Percentiles rank a stretch among this genome's conserved stretches.
Conservation (phyloP, 2,888 invertebrate genomes). For the Elysia crispata region DNA sequence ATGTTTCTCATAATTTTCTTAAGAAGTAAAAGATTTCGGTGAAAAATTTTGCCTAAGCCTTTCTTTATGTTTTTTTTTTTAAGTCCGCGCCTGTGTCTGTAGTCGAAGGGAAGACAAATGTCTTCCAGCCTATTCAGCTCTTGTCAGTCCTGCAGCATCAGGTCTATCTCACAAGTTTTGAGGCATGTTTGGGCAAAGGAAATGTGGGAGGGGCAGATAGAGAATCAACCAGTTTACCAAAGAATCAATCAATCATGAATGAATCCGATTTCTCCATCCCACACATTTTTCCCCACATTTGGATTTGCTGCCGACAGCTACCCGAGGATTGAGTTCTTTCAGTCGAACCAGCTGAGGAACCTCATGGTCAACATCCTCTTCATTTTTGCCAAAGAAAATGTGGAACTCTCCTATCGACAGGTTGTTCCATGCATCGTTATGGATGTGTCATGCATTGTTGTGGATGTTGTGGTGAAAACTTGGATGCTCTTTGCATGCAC, state of each 20-base stretch:
- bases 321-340: conserved; percentile 89
- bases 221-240: not conserved
- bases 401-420: conserved; percentile 78
- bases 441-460: not conserved
- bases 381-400: conserved; percentile 83
- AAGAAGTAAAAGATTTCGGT: no score
- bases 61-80: no score
- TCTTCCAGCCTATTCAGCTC: no score
- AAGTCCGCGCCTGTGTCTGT: no score
- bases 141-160: no score
- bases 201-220: not conserved
- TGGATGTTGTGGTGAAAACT: not conserved
- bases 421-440: conserved; percentile 53
- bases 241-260: no score
- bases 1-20: no score
- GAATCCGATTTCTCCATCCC: conserved; percentile 2
- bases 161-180: no score
- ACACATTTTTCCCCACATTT: no score
- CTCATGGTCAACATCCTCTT: conserved; percentile 85
- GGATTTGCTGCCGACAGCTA: conserved; percentile 66
- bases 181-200: no score
- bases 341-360: conserved; percentile 84
- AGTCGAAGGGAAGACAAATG: no score
- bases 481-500: not conserved
- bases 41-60: no score